Evolutionary conservation across 1,140 invertebrate genomes (phyloP).

Genomic region (Neelides sp.): DNA sequence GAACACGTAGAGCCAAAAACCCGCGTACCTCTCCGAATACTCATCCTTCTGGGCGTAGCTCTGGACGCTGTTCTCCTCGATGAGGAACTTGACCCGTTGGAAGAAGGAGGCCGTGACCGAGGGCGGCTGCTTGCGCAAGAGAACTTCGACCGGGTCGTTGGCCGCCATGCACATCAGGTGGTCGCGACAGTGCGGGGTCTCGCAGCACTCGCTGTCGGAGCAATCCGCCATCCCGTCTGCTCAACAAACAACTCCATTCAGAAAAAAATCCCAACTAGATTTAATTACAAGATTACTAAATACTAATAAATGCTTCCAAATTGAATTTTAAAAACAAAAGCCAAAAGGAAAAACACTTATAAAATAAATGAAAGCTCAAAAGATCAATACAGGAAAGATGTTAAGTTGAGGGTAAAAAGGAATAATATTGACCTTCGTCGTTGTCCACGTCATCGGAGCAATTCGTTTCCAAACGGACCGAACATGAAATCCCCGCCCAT

Average conservation of each 20-base stretch:
- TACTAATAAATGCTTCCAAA: too few species aligned
- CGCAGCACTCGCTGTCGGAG: slow-evolving; percentile 91
- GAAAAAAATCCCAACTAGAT: neutral
- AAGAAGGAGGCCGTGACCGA: slow-evolving; percentile 94
- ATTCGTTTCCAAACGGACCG: slow-evolving; percentile 75
- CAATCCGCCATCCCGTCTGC: slow-evolving; percentile 95
- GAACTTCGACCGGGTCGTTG: slow-evolving; percentile 86
- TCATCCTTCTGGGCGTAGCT: slow-evolving; percentile 93
- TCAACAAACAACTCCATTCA: slow-evolving; percentile 11
- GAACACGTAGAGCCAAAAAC: slow-evolving; percentile 28
- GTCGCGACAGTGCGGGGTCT: slow-evolving; percentile 63
- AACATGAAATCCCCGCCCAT: slow-evolving; percentile 85
- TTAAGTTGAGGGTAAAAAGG: slow-evolving; percentile 5
- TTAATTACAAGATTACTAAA: too few species aligned
- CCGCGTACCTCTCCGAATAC: slow-evolving; percentile 90
- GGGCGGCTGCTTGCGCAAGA: slow-evolving; percentile 86
- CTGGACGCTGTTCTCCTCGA: slow-evolving; percentile 96
- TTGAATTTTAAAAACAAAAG: too few species aligned
- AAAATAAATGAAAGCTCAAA: too few species aligned
- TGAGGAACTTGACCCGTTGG: slow-evolving; percentile 93
- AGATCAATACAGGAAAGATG: too few species aligned
- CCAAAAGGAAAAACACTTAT: too few species aligned
- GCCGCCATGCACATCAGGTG: slow-evolving; percentile 87
- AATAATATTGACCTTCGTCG: slow-evolving; percentile 65
- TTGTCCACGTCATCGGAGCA: slow-evolving; percentile 92